A percentile compares a stretch with the other conserved stretches of the same genome.
phyloP scores from a whole-genome alignment of 2,113 vertebrate species.

The Xiphophorus maculatus region DNA sequence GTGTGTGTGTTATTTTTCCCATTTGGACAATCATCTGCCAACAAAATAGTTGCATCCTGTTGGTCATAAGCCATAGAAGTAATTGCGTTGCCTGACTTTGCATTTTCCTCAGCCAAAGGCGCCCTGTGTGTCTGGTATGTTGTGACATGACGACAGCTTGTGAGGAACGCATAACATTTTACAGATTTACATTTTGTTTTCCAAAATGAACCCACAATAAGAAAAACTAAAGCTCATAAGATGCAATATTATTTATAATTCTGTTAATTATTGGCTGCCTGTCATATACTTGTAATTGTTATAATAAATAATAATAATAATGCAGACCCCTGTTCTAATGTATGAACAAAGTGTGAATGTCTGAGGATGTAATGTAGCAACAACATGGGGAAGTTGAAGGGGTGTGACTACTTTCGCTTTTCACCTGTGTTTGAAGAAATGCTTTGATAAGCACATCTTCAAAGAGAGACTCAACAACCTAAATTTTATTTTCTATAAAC shows the following conservation, averaged over 20 bases:
- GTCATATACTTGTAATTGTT: neutral
- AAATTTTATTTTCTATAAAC: slow-evolving; percentile 1
- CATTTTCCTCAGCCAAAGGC: neutral
- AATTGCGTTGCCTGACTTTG: neutral
- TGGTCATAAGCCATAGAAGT: neutral
- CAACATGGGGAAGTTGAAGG: no score
- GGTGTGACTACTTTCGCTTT: neutral
- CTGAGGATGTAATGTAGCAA: no score
- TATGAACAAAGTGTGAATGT: no score
- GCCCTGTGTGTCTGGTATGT: neutral
- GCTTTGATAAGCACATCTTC: slow-evolving; percentile 2
- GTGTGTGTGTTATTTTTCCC: neutral
- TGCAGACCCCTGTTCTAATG: no score
- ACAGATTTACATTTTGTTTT: no score
- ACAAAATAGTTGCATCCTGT: neutral
- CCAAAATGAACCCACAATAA: no score
- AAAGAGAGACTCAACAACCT: slow-evolving; percentile 3
- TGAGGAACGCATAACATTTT: no score
- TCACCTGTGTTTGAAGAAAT: neutral
- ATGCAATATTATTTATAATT: no score
- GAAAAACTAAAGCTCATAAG: no score
- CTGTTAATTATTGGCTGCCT: no score
- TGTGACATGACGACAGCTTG: neutral
- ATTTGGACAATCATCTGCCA: neutral
- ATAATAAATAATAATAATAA: no score